Evolutionary conservation across 2,113 vertebrate genomes (phyloP).

Genomic region (Abramis brama): DNA sequence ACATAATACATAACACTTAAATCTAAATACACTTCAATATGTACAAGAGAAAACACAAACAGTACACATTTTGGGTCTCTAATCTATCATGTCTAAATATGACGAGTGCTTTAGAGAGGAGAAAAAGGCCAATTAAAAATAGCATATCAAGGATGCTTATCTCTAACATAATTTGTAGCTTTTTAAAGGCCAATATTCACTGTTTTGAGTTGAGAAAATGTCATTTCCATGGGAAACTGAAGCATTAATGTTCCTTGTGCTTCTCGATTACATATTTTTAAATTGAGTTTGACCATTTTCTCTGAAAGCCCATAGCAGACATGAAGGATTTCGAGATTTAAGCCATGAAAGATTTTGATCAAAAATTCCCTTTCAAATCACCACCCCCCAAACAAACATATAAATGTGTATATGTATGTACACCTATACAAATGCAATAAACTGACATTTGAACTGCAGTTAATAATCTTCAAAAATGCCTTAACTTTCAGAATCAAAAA

Average conservation of each 20-base stretch:
- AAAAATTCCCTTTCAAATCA: constrained; percentile 16
- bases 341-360: neutral
- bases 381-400: neutral
- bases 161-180: neutral
- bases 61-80: constrained; percentile 4
- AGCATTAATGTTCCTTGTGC: neutral
- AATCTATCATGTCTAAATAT: constrained; percentile 15
- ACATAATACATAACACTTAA: constrained; percentile 15
- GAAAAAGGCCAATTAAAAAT: neutral
- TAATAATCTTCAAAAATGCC: constrained; percentile 10
- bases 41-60: constrained; percentile 6
- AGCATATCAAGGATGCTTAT: neutral
- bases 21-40: constrained; percentile 20
- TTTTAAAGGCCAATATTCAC: neutral
- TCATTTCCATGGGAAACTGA: neutral
- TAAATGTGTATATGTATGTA: constrained; percentile 3
- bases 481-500: neutral
- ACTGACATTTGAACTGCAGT: neutral
- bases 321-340: constrained; percentile 27
- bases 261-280: constrained; percentile 1
- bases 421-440: constrained; percentile 24
- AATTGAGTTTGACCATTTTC: neutral
- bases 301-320: constrained; percentile 35
- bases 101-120: constrained; percentile 33
- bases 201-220: neutral